A percentile compares a stretch with the other conserved stretches of the same genome.
Evolutionary conservation across 2,888 invertebrate species (phyloP).

Genomic region (Nomada lathburiana): DNA sequence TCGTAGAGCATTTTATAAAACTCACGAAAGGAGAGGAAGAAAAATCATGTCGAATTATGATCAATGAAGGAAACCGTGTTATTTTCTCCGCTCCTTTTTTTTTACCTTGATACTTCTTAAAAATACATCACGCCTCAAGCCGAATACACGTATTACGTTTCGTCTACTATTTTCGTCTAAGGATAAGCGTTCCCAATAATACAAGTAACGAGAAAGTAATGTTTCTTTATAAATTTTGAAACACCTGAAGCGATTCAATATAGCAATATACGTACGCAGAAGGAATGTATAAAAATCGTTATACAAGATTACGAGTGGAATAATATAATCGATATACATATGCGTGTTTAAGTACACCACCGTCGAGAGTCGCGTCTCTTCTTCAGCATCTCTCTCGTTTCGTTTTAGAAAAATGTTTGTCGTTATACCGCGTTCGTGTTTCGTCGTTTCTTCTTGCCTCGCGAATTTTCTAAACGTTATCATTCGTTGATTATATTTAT

Average conservation of each 20-base stretch:
- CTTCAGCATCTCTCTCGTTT: background rate
- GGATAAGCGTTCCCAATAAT: background rate
- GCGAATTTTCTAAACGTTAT: too few relatives aligned
- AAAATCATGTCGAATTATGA: too few relatives aligned
- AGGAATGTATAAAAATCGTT: conserved; percentile 44
- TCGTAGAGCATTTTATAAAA: background rate
- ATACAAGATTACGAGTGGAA: conserved; percentile 26
- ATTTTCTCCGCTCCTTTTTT: background rate
- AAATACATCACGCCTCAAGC: too few relatives aligned
- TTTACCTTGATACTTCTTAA: background rate
- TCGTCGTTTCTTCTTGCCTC: background rate
- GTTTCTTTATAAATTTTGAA: conserved; percentile 15
- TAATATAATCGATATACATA: conserved; percentile 36
- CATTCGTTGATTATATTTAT: too few relatives aligned
- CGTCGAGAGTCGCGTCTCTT: background rate
- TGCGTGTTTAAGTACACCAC: conserved; percentile 16
- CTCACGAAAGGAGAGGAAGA: too few relatives aligned
- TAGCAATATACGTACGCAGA: conserved; percentile 13
- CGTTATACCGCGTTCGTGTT: too few relatives aligned
- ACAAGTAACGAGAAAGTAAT: background rate
- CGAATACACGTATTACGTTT: background rate
- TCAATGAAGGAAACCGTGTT: too few relatives aligned
- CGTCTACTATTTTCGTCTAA: background rate
- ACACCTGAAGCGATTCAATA: conserved; percentile 3
- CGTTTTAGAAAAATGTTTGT: background rate